phyloP scores from a whole-genome alignment of 1,140 invertebrate genomes.

The Sarcophaga bullata region DNA sequence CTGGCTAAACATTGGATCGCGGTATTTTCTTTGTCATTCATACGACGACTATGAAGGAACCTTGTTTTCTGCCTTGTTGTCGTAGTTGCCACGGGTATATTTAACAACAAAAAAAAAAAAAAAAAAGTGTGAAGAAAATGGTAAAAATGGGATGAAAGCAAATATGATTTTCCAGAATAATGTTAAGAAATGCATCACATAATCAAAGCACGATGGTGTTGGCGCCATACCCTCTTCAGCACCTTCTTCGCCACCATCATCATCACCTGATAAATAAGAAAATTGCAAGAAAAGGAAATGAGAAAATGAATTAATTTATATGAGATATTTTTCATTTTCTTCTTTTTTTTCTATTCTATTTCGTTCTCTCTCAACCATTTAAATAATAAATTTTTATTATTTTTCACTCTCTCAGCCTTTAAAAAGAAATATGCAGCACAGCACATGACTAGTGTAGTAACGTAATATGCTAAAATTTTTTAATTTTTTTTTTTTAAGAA shows the following conservation, averaged over 20 bases:
- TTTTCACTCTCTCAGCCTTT: not conserved
- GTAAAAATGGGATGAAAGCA: conserved; percentile 84
- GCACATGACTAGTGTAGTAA: too few relatives aligned
- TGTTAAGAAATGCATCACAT: conserved; percentile 95
- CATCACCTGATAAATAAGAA: conserved; percentile 40
- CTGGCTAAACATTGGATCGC: too few relatives aligned
- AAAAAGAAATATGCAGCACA: conserved; percentile 9
- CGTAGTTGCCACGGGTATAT: too few relatives aligned
- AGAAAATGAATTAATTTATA: conserved; percentile 22
- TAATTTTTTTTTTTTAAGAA: too few relatives aligned
- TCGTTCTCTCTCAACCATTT: not conserved
- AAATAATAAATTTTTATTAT: not conserved
- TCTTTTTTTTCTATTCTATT: not conserved
- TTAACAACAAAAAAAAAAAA: not conserved
- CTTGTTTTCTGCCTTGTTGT: too few relatives aligned
- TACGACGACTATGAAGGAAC: too few relatives aligned
- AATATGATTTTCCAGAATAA: conserved; percentile 98
- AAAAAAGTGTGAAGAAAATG: not conserved
- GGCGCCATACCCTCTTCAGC: conserved; percentile 67
- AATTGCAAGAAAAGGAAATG: conserved; percentile 9
- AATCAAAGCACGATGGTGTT: conserved; percentile 81
- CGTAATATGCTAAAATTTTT: too few relatives aligned
- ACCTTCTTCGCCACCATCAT: conserved; percentile 50
- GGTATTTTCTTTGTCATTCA: too few relatives aligned
- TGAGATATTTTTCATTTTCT: conserved; percentile 1